phyloP scores from a whole-genome alignment of 2,888 invertebrate species.

The Dromius quadrimaculatus region DNA sequence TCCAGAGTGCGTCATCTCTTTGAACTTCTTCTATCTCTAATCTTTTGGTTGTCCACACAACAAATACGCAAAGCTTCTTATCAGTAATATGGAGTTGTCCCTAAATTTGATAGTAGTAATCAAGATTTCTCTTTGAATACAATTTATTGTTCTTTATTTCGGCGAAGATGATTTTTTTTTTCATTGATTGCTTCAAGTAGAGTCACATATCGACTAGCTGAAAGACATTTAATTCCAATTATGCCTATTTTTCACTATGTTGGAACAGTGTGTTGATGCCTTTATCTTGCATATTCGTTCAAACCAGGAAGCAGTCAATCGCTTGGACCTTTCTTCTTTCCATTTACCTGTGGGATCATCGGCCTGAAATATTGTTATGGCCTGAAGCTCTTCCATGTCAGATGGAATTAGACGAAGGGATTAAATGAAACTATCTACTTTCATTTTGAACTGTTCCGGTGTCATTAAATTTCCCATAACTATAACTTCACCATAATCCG shows the following conservation, averaged over 20 bases:
- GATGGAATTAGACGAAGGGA: neutral
- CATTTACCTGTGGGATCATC: conserved; percentile 54
- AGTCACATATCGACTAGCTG: no score
- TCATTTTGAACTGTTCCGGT: neutral
- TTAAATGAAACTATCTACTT: neutral
- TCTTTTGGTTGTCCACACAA: neutral
- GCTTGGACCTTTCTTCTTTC: conserved; percentile 58
- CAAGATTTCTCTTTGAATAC: conserved; percentile 38
- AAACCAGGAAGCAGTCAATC: conserved; percentile 61
- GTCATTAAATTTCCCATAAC: neutral
- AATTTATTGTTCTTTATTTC: conserved; percentile 23
- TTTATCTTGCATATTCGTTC: conserved; percentile 55
- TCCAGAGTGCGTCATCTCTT: conserved; percentile 1
- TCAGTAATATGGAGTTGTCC: conserved; percentile 41
- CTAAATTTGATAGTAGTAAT: conserved; percentile 49
- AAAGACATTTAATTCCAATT: no score
- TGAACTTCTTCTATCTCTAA: no score
- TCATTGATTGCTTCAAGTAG: no score
- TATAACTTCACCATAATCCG: neutral
- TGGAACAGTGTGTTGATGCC: conserved; percentile 47
- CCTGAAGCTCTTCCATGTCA: neutral
- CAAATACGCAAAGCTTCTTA: conserved; percentile 41
- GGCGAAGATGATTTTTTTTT: neutral
- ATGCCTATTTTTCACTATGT: conserved; percentile 35
- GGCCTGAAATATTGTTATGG: neutral